These are phyloP conservation scores for Hydractinia symbiolongicarpus DNA, from an alignment of 30 jellyfish, hydroid and myxozoan species.

Conservation along the genomic window DNA sequence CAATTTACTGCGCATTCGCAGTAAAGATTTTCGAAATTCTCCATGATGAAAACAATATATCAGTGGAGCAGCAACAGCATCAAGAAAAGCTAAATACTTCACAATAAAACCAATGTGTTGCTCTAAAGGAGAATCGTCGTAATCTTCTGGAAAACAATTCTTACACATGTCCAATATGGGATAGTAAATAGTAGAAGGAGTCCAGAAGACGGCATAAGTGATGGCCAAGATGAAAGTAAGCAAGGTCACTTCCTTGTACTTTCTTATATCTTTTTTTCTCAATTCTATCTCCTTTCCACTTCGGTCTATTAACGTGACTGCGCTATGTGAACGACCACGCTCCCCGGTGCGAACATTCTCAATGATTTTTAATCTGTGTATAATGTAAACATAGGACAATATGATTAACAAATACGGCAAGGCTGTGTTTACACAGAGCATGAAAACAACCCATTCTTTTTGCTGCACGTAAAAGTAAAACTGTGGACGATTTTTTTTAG, in stretches of 20 bases:
- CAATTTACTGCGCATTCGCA: constrained; percentile 19
- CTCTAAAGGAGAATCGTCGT: constrained; percentile 42
- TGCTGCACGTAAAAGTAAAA: constrained; percentile 43
- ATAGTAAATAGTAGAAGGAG: constrained; percentile 81
- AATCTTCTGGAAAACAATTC: constrained; percentile 47
- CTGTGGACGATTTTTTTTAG: not conserved
- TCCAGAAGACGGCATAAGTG: constrained; percentile 72
- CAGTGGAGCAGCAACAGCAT: constrained; percentile 76
- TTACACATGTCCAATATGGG: constrained; percentile 45
- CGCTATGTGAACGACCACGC: constrained; percentile 5
- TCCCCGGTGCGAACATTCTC: not conserved
- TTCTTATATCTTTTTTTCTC: constrained; percentile 17
- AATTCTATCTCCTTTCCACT: not conserved
- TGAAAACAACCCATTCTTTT: constrained; percentile 55
- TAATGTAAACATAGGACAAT: constrained; percentile 40
- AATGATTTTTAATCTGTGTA: constrained; percentile 12
- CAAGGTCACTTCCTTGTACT: constrained; percentile 46
- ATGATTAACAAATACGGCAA: constrained; percentile 56
- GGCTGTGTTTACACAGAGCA: constrained; percentile 67
- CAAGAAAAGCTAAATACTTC: constrained; percentile 70
- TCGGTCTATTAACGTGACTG: not conserved
- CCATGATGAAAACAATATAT: constrained; percentile 54
- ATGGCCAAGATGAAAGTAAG: constrained; percentile 38
- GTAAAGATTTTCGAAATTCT: constrained; percentile 33
- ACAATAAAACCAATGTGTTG: constrained; percentile 44